Evolutionary conservation across 2,888 invertebrate genomes (phyloP), one percentile per base, ranked within the genome.

Genomic region (Shargacucullia verbasci): DNA sequence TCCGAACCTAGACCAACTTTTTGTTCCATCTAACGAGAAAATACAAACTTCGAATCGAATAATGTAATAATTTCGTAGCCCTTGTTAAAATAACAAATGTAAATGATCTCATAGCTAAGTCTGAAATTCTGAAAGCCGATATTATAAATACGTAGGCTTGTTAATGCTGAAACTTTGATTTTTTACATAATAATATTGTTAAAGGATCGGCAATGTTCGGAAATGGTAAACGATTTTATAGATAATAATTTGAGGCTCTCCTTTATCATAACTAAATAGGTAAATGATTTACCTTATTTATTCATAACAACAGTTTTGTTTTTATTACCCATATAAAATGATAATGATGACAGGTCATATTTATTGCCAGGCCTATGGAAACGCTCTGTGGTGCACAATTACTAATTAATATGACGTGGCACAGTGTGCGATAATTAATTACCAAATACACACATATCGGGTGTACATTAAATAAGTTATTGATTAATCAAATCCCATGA

Each of bases 331-430:
- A 20, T 20, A 60, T 49, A 31, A 58, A 61, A 63, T 53, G 12
- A 37, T 48, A 60, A 60, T 39, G 62, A 68, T 64, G 70, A 67
- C 69, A 61, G 63, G n/a, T 40, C 14, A 61, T 54, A 61, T 66
- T 70, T 62, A 65, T 62, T 45, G 46, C 56, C 61, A 58, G 44
- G 37, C 35, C 37, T 35, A 47, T 46, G 65, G 9, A 34, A 53
- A 64, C 11, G 46, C 43, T 50, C 56, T 44, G 59, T 46, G 53
- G 71, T 65, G 62, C 70, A 75, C 72, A 82, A 83, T 73, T 78
- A 78, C 73, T 57, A 71, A 71, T 76, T 74, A 61, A 68, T 45
- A 48, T 60, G 69, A 68, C 35, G 33, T 48, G 44, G 72, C 44
- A 48, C 14, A 61, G 25, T 68, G 10, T 52, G 50, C 27, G 47